A percentile compares a stretch with the other conserved stretches of the same genome.
Conservation (phyloP, 2,797 vertebrate species). For the Choloepus didactylus region DNA sequence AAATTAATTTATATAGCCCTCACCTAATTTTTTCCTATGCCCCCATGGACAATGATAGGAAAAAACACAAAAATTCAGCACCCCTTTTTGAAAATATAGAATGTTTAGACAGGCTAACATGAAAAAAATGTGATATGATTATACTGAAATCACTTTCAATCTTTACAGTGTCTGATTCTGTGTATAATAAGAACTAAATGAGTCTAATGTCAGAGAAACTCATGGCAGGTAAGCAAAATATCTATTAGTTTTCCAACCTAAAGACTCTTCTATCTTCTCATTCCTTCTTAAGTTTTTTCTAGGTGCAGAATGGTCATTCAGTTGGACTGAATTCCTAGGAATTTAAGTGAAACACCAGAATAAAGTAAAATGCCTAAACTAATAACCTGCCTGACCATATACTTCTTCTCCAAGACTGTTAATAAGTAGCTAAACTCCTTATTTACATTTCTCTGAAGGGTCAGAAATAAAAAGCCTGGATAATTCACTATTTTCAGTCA, state of each 20-base stretch:
- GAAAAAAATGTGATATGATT: neutral
- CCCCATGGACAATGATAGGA: neutral
- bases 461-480: conserved; percentile 23
- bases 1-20: conserved; percentile 13
- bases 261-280: conserved; percentile 25
- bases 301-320: neutral
- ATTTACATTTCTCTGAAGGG: conserved; percentile 11
- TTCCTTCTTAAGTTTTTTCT: conserved; percentile 24
- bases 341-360: neutral
- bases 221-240: neutral
- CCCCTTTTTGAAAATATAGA: neutral
- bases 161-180: neutral
- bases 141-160: conserved; percentile 24
- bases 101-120: neutral
- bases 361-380: conserved; percentile 50
- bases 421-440: conserved; percentile 5
- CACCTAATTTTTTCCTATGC: neutral
- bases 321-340: conserved; percentile 44
- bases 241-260: conserved; percentile 25
- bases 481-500: neutral
- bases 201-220: neutral
- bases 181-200: neutral
- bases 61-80: conserved; percentile 31
- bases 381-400: conserved; percentile 18
- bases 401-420: neutral